These are phyloP conservation scores for Myxocyprinus asiaticus DNA, from an alignment of 2,113 vertebrate species.

Conservation along the genomic window DNA sequence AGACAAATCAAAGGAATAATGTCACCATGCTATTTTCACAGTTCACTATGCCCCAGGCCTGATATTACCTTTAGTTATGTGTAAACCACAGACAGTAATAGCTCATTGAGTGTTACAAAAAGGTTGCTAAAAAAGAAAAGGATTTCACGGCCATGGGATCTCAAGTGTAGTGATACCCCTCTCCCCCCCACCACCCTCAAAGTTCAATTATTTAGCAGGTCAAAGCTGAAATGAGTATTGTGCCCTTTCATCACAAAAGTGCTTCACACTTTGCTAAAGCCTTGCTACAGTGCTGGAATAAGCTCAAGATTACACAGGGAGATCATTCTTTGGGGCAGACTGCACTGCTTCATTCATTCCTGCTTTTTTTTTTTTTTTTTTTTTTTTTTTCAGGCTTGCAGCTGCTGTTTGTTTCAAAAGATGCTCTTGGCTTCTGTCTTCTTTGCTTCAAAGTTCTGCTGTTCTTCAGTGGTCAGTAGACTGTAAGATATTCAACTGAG, in stretches of 20 bases:
- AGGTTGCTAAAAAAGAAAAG: slow-evolving; percentile 37
- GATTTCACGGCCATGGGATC: slow-evolving; percentile 10
- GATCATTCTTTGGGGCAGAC: slow-evolving; percentile 73
- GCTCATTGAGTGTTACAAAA: slow-evolving; percentile 13
- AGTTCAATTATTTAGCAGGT: slow-evolving; percentile 66
- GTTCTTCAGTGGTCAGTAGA: not conserved
- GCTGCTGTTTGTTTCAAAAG: slow-evolving; percentile 69
- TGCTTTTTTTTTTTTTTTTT: slow-evolving; percentile 55
- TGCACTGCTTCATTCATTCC: slow-evolving; percentile 24
- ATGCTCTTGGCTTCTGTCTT: slow-evolving; percentile 54
- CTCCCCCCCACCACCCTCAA: slow-evolving; percentile 16
- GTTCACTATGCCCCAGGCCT: not conserved
- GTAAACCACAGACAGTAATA: slow-evolving; percentile 18
- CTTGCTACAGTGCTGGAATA: slow-evolving; percentile 63
- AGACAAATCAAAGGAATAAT: no score
- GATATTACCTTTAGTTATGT: not conserved
- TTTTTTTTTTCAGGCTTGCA: slow-evolving; percentile 61
- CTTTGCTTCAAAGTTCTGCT: slow-evolving; percentile 22
- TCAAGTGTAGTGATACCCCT: slow-evolving; percentile 12
- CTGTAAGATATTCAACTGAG: not conserved
- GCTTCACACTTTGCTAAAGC: slow-evolving; percentile 63
- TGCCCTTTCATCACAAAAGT: slow-evolving; percentile 71
- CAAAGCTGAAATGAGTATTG: slow-evolving; percentile 68
- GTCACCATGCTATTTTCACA: not conserved
- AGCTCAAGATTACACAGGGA: slow-evolving; percentile 74